Conservation (phyloP, 2,113 vertebrate genomes). For the Halcyon senegalensis region DNA sequence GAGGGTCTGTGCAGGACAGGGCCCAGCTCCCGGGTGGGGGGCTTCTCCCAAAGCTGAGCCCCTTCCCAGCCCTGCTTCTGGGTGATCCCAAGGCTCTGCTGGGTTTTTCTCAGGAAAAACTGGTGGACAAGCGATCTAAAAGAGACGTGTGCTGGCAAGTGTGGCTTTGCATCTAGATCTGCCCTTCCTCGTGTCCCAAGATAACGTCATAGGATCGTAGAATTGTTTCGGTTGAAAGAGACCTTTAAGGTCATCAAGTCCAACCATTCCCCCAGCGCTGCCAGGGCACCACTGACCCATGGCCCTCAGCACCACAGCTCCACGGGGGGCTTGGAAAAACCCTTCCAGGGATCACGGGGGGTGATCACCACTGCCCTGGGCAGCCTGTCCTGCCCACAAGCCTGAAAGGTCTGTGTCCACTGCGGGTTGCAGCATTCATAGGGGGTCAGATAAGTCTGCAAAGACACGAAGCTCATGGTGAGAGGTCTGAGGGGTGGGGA, state of each 20-base stretch:
- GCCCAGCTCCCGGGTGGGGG: rapidly evolving
- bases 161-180: background rate
- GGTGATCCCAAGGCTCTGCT: background rate
- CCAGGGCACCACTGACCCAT: background rate
- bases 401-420: background rate
- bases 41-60: background rate
- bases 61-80: background rate
- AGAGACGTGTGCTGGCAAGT: rapidly evolving
- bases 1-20: background rate
- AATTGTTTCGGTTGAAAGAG: background rate
- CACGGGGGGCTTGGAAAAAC: background rate
- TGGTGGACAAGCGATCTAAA: rapidly evolving
- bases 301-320: background rate
- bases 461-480: rapidly evolving
- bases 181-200: rapidly evolving
- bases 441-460: background rate
- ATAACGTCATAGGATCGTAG: background rate
- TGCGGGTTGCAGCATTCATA: background rate
- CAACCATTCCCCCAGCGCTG: background rate
- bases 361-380: background rate
- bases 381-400: background rate
- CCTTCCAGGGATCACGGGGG: background rate
- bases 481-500: background rate
- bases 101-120: background rate
- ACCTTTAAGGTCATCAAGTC: background rate